These are phyloP conservation scores for Drosophila greeni DNA, from an alignment of 2,888 invertebrate species.

Conservation along the genomic window DNA sequence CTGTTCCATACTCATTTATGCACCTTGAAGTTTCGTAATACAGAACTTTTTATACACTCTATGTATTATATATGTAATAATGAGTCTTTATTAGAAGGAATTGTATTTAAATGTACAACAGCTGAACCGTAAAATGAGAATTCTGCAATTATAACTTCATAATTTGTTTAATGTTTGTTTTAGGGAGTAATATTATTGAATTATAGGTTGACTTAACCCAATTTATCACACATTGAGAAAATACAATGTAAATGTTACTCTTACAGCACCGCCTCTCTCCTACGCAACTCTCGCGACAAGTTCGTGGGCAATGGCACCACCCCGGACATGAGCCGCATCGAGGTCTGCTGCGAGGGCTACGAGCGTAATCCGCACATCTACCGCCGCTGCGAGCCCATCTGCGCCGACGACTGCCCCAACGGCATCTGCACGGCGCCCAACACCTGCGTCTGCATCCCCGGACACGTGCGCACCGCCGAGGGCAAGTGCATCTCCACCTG, in stretches of 20 bases:
- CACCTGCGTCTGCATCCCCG: constrained; percentile 79
- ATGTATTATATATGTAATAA: background rate
- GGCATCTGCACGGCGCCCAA: constrained; percentile 80
- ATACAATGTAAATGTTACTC: too few species aligned
- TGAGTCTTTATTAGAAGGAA: background rate
- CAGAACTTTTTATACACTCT: background rate
- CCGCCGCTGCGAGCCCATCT: constrained; percentile 78
- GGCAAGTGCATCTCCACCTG: constrained; percentile 83
- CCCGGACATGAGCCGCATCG: constrained; percentile 83
- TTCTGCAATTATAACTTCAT: background rate
- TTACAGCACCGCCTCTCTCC: constrained; percentile 73
- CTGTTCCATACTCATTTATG: background rate
- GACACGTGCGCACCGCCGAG: constrained; percentile 75
- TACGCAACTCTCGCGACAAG: constrained; percentile 58
- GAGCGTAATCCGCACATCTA: constrained; percentile 79
- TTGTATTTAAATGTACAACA: background rate
- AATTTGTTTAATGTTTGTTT: background rate
- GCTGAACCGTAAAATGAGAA: background rate
- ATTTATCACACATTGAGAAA: too few species aligned
- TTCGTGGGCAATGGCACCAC: constrained; percentile 79
- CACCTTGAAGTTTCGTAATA: background rate
- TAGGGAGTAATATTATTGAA: background rate
- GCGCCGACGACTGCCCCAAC: constrained; percentile 80
- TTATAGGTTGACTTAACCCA: too few species aligned
- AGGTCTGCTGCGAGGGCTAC: constrained; percentile 87